Evolutionary conservation across 2,888 invertebrate species (phyloP), one percentile per base, ranked within the genome.

Genomic region (Venustoraphidia nigricollis): DNA sequence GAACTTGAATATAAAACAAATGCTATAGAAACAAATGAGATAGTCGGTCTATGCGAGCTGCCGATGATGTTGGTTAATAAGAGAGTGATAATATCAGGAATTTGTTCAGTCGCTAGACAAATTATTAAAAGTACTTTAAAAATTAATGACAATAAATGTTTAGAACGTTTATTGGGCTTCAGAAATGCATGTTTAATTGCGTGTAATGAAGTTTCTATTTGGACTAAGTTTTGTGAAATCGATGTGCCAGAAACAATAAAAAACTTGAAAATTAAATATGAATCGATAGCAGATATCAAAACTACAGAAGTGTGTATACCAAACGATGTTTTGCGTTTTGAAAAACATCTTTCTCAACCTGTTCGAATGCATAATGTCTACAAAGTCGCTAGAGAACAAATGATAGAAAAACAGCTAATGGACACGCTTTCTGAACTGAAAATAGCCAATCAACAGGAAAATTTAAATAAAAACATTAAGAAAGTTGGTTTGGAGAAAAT

Each of bases 191-290:
- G 90, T 59, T 68, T 92, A 10, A 73, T 85, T 57, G 83, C 90
- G 2, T 88, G 89, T 46, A 82, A 88, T 34, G 91, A 91, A 67
- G 75, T 78, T 9, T 90, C 91, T 9, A 71, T 86, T 38, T 93
- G 92, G 93, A 94, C 93, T 0, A 84, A 83, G 59, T 91, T 91
- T 62, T 94, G 94, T 70, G 94, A 94, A 71, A 73, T 86, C 4
- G 87, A 91, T 60, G 68, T 91, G 41, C 73, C 85, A 10, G 63
- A 68, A 46, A 74, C 80, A 1, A 66, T 82, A 0, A 72, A 73
- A 51, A 58, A 66, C n/a, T 55, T 76, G 44, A 55, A 71, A 14
- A 55, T 38, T 13, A 54, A 56, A 13, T 55, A 54, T 36, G 49
- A 63, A 27, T 49, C 58, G 40, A 27, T 27, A 27, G 59, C 64